phyloP scores from a whole-genome alignment of 2,113 vertebrate genomes.

The Himantopus leucocephalus region DNA sequence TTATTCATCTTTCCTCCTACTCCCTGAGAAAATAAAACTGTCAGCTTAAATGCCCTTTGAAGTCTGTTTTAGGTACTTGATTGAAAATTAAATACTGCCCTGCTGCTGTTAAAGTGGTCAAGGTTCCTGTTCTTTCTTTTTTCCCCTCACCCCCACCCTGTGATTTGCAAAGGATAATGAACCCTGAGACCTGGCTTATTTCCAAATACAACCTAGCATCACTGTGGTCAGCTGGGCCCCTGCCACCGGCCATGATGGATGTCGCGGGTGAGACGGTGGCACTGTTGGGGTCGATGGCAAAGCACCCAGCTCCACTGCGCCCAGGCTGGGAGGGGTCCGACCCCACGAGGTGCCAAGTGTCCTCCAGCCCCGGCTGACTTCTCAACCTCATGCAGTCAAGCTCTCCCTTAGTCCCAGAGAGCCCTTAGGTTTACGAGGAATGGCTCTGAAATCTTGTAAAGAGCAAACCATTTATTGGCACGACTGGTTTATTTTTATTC shows the following conservation, averaged over 20 bases:
- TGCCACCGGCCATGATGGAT: accelerated
- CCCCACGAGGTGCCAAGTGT: accelerated
- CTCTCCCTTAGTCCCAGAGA: background rate
- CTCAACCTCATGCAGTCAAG: background rate
- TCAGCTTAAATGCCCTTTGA: conserved; percentile 75
- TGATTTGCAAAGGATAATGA: conserved; percentile 16
- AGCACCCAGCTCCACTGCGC: accelerated
- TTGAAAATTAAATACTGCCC: conserved; percentile 73
- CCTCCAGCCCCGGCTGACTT: background rate
- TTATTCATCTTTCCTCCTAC: conserved; percentile 77
- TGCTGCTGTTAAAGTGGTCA: conserved; percentile 26
- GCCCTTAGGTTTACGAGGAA: background rate
- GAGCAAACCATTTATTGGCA: background rate
- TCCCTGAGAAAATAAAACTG: conserved; percentile 76
- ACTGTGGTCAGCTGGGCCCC: background rate
- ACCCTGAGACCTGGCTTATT: background rate
- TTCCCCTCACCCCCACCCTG: background rate
- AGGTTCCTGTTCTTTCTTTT: background rate
- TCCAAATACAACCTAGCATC: background rate
- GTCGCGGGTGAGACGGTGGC: accelerated
- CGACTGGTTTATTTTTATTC: background rate
- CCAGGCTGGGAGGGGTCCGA: background rate
- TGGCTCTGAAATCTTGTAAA: background rate
- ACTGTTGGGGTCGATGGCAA: background rate
- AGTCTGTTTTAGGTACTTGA: conserved; percentile 73